Percentiles rank a stretch among this genome's conserved stretches.
Conservation (phyloP, 2,888 invertebrate genomes). For the Matsumyia berberina region DNA sequence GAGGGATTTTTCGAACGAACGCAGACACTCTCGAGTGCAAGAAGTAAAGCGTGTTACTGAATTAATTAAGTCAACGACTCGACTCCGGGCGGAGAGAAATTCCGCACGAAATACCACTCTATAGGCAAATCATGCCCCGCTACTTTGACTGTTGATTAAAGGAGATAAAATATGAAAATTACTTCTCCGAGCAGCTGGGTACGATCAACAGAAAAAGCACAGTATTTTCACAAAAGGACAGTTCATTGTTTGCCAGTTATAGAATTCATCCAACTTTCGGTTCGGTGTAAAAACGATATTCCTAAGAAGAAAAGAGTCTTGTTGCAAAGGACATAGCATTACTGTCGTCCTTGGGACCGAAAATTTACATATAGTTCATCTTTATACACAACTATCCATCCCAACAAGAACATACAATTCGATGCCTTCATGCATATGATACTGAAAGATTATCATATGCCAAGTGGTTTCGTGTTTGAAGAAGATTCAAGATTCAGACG, state of each 20-base stretch:
- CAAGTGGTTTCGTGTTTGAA: no score
- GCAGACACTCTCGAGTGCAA: neutral
- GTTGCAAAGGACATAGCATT: slow-evolving; percentile 35
- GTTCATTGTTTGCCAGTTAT: slow-evolving; percentile 43
- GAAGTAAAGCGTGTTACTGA: slow-evolving; percentile 44
- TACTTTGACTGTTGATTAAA: slow-evolving; percentile 37
- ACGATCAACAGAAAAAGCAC: neutral
- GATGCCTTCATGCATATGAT: slow-evolving; percentile 72
- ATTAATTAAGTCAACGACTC: slow-evolving; percentile 43
- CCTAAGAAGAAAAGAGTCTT: slow-evolving; percentile 14
- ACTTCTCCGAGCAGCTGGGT: slow-evolving; percentile 3
- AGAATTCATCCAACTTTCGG: slow-evolving; percentile 30
- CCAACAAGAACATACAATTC: slow-evolving; percentile 68
- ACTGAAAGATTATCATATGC: slow-evolving; percentile 71
- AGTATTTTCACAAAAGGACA: slow-evolving; percentile 1
- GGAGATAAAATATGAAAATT: slow-evolving; percentile 24
- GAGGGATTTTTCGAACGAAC: slow-evolving; percentile 1
- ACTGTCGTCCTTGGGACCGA: slow-evolving; percentile 20
- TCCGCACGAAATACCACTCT: slow-evolving; percentile 18
- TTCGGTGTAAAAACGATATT: neutral
- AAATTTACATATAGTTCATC: slow-evolving; percentile 68
- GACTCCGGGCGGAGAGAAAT: neutral
- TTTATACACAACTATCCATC: slow-evolving; percentile 49
- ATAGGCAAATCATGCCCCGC: slow-evolving; percentile 16
- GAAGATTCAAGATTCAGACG: no score